These are phyloP conservation scores for Echinops telfairi DNA, from an alignment of 2,113 vertebrate species.

Conservation along the genomic window DNA sequence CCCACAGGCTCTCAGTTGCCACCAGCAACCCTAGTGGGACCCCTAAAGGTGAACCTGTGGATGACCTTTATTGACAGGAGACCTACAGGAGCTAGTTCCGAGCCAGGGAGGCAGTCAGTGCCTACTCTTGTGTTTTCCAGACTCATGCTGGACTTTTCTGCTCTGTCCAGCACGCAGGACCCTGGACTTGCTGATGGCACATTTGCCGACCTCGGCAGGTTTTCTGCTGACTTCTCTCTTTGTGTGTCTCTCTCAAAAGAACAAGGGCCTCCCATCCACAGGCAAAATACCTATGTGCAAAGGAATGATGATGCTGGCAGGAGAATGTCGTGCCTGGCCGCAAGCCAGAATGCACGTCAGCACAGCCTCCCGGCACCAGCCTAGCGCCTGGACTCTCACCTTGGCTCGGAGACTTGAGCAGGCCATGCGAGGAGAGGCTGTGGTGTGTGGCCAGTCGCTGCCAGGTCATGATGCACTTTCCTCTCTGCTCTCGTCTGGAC, in stretches of 20 bases:
- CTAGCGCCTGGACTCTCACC: slow-evolving; percentile 61
- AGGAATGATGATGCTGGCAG: slow-evolving; percentile 66
- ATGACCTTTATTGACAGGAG: not conserved
- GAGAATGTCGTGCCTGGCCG: slow-evolving; percentile 55
- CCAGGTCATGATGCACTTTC: slow-evolving; percentile 21
- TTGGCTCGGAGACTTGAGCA: slow-evolving; percentile 4
- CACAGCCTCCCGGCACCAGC: slow-evolving; percentile 39
- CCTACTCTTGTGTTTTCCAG: slow-evolving; percentile 55
- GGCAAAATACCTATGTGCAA: slow-evolving; percentile 70
- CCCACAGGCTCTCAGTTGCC: not conserved
- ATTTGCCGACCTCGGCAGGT: slow-evolving; percentile 73
- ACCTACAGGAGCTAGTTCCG: not conserved
- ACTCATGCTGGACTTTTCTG: slow-evolving; percentile 64
- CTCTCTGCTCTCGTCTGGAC: slow-evolving; percentile 38
- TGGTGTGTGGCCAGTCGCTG: slow-evolving; percentile 28
- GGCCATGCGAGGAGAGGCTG: slow-evolving; percentile 19
- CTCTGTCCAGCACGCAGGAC: slow-evolving; percentile 42
- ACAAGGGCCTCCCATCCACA: slow-evolving; percentile 68
- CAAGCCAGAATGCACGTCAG: slow-evolving; percentile 50
- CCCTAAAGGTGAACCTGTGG: not conserved
- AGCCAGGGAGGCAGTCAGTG: slow-evolving; percentile 16
- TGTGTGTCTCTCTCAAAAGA: slow-evolving; percentile 69
- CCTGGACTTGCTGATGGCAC: slow-evolving; percentile 72
- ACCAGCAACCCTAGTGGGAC: not conserved
- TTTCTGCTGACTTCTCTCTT: slow-evolving; percentile 77